These are phyloP conservation scores for Perizoma flavofasciatum DNA, from an alignment of 2,888 invertebrate species.

Conservation along the genomic window DNA sequence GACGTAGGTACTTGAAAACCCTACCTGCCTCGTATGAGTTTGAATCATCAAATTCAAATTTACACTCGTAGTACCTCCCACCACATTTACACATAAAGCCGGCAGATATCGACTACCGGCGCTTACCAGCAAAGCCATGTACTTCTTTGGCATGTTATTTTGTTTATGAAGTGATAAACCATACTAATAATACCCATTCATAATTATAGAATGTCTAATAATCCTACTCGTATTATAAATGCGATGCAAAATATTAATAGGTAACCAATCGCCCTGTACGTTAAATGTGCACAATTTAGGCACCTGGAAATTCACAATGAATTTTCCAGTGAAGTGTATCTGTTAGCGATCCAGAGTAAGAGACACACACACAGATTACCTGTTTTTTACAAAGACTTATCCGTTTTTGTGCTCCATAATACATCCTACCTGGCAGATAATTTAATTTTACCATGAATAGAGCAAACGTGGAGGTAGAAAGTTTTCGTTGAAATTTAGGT, in stretches of 20 bases:
- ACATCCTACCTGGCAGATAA: conserved; percentile 15
- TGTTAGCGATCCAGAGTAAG: too few relatives aligned
- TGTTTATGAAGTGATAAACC: too few relatives aligned
- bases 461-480: conserved; percentile 15
- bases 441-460: conserved; percentile 22
- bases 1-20: neutral
- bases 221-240: too few relatives aligned
- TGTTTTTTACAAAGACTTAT: neutral
- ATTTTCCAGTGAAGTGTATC: too few relatives aligned
- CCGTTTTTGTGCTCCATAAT: conserved; percentile 3
- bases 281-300: too few relatives aligned
- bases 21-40: conserved; percentile 9
- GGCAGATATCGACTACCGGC: neutral
- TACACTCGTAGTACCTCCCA: conserved; percentile 18
- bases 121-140: neutral
- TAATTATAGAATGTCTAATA: too few relatives aligned
- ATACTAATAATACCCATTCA: too few relatives aligned
- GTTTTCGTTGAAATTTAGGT: conserved; percentile 4
- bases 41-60: conserved; percentile 33
- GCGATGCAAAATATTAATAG: too few relatives aligned
- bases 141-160: too few relatives aligned
- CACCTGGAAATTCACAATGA: too few relatives aligned
- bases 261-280: too few relatives aligned
- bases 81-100: conserved; percentile 8
- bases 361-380: neutral